Base-by-base conservation (phyloP, 1,140 invertebrate species). In the Ceratoteleas bidentatus region DNA sequence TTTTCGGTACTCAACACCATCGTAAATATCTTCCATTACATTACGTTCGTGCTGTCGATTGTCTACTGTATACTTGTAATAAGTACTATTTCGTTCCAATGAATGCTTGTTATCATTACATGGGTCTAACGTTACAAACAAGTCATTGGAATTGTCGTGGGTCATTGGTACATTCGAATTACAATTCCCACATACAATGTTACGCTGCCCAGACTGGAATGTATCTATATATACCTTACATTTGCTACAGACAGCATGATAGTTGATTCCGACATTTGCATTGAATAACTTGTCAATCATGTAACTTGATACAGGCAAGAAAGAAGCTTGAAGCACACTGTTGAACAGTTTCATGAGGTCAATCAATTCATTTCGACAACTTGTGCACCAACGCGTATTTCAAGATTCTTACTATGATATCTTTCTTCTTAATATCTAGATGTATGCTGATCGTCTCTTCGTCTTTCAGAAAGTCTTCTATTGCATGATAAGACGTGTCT, bases 251-350 rank as follows among this genome's bases (percentile, higher is more conserved):
- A 52, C 15, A 16, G 50, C 50, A 14, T 52, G 50, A 32, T 52
- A 52, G 8, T 11, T 24, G 16, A 52, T 2, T 24, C 11, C 50
- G 7, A 52, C 13, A 14, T n/a, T 14, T 11, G 45, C 2, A 14
- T 49, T 49, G 45, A 49, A 49, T 13, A 49, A 14, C 8, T 52
- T 52, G 50, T 52, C 50, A 24, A 52, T 52, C 4, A 52, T 24
- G 16, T 52, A 52, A 14, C 50, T 52, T 16, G 15, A 24, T 52
- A 9, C 50, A 24, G 50, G 50, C 14, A 52, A 24, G 6, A 52
- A 14, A 13, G 15, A 24, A 52, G 24, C 14, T 16, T 32, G 15
- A 32, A 52, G 13, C 10, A 52, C 16, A 24, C 16, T 52, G 2
- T 52, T 52, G 10, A 52, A 13, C 9, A 52, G 13, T 6, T 52